These are phyloP conservation scores for Chrysochloris asiatica DNA, from an alignment of 2,113 vertebrate genomes.

Conservation along the genomic window DNA sequence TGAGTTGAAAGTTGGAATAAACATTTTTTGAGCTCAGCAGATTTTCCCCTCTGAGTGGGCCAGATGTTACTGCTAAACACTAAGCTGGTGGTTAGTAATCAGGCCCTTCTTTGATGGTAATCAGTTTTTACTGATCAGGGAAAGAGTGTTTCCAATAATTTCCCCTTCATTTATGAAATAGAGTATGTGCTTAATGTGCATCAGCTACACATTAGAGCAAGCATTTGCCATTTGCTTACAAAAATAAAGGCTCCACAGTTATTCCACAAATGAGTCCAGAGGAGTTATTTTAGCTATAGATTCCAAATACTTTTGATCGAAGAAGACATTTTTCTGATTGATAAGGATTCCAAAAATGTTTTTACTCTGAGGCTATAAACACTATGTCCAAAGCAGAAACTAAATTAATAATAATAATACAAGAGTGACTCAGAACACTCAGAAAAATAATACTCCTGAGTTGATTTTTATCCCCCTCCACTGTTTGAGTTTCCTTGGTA, in stretches of 20 bases:
- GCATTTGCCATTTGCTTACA: slow-evolving; percentile 63
- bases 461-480: background rate
- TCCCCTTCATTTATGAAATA: slow-evolving; percentile 68
- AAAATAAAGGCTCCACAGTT: slow-evolving; percentile 57
- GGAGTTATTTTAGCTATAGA: slow-evolving; percentile 47
- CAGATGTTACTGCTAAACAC: slow-evolving; percentile 74
- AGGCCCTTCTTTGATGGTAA: slow-evolving; percentile 76
- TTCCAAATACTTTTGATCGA: slow-evolving; percentile 56
- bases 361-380: slow-evolving; percentile 43
- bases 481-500: background rate
- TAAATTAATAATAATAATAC: background rate
- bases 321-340: slow-evolving; percentile 51
- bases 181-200: slow-evolving; percentile 68
- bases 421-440: background rate
- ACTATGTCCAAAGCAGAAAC: slow-evolving; percentile 10
- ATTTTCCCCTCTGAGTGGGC: slow-evolving; percentile 55
- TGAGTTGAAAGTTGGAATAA: slow-evolving; percentile 73
- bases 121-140: slow-evolving; percentile 76
- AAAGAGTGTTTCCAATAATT: slow-evolving; percentile 76
- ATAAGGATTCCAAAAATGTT: slow-evolving; percentile 63
- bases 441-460: background rate
- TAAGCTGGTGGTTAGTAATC: slow-evolving; percentile 75
- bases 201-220: slow-evolving; percentile 45
- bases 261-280: slow-evolving; percentile 50
- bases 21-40: slow-evolving; percentile 75